Conservation (phyloP, 2,888 invertebrate genomes). For the Muscina levida region DNA sequence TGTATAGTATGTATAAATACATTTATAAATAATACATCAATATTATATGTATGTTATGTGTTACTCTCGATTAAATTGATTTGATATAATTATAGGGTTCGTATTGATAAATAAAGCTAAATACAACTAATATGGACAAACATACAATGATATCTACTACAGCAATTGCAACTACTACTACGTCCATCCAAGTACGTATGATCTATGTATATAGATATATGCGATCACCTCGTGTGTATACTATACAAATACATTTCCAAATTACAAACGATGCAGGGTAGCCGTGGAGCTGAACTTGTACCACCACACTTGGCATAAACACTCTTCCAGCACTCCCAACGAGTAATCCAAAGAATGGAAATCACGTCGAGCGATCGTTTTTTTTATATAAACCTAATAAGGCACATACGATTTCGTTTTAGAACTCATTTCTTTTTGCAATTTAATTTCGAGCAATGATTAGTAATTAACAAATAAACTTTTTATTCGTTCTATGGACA, state of each 20-base stretch:
- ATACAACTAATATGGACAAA: slow-evolving; percentile 70
- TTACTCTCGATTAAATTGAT: slow-evolving; percentile 8
- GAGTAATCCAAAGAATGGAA: no score
- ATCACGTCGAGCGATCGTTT: background rate
- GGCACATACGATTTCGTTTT: slow-evolving; percentile 73
- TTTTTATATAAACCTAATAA: slow-evolving; percentile 76
- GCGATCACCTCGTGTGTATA: background rate
- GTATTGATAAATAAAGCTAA: slow-evolving; percentile 61
- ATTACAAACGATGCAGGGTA: background rate
- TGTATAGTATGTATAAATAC: slow-evolving; percentile 23
- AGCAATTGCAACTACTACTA: slow-evolving; percentile 3
- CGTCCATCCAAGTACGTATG: background rate
- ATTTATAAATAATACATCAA: slow-evolving; percentile 51
- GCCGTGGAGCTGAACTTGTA: no score
- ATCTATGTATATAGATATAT: slow-evolving; percentile 2
- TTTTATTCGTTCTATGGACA: no score
- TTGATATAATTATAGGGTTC: background rate
- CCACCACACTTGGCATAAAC: no score
- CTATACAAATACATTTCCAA: slow-evolving; percentile 1
- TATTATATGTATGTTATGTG: background rate
- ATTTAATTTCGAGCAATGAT: background rate
- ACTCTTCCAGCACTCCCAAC: no score
- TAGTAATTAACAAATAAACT: no score
- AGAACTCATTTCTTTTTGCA: slow-evolving; percentile 19
- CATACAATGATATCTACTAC: slow-evolving; percentile 40